Base-by-base conservation (phyloP, 2,797 vertebrate species). In the Spea hammondii region DNA sequence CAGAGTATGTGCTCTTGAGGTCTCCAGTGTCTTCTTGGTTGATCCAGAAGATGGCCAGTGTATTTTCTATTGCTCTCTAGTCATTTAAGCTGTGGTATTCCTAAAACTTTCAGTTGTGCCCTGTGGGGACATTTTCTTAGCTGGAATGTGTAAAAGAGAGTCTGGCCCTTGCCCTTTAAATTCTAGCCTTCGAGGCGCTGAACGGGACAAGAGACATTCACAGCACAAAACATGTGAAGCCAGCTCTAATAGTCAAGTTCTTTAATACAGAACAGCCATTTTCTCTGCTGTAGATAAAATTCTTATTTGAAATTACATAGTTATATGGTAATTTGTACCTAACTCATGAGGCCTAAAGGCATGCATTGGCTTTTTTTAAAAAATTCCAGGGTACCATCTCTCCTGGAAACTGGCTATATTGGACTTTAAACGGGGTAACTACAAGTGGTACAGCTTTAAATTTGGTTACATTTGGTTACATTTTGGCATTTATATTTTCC, bases 101-200 rank as follows among this genome's bases (percentile, higher is more conserved):
- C 46, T 47, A 50, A 77, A 68, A 81, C 75, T 82, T 82, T 82
- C 75, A 69, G 75, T 82, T 82, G 55, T 77, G 80, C 80, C 80
- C 80, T 78, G 57, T 48, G 74, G 80, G 80, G 17, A 73, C 57
- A 65, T 65, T 77, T 51, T 6, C 69, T n/a, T 77, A 62, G 59
- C 48, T 69, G 80, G 75, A 77, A 77, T 82, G 80, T 70, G 51
- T 13, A 69, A 49, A 48, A 50, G 55, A 74, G 50, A 45, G 65
- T 77, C 70, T 78, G 59, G 70, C 66, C 80, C 65, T 69, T 78
- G 70, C 70, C 79, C 74, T 78, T 48, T 77, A 78, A 82, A 82
- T 82, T 77, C 65, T 71, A 77, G 62, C 80, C 80, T 67, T 78
- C 0, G 59, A 57, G 80, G 75, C 48, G 70, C 8, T 44, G 65